These are phyloP conservation scores for Alexandromys fortis DNA, from an alignment of 2,113 vertebrate genomes.

Conservation along the genomic window DNA sequence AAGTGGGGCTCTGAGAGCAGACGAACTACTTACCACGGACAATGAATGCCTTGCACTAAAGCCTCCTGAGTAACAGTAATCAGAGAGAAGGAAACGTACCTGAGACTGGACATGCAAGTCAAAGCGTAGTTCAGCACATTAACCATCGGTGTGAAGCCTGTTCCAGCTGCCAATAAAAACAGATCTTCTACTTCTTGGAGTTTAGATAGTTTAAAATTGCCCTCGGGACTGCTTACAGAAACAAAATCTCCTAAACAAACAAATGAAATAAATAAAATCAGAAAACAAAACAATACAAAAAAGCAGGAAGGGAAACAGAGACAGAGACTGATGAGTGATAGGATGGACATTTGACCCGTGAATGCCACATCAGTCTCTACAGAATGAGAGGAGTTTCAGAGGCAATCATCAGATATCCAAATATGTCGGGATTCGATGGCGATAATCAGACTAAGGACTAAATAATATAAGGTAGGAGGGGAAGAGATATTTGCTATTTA, in stretches of 20 bases:
- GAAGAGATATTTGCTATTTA: constrained; percentile 35
- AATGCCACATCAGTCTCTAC: neutral
- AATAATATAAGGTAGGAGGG: neutral
- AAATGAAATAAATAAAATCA: constrained; percentile 68
- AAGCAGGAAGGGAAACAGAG: neutral
- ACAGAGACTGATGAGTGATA: constrained; percentile 14
- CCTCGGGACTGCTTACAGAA: constrained; percentile 91
- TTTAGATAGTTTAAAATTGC: constrained; percentile 88
- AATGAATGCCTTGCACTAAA: constrained; percentile 34
- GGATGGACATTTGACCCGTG: neutral
- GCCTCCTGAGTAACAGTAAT: constrained; percentile 7
- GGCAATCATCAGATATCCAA: neutral
- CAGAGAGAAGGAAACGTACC: constrained; percentile 84
- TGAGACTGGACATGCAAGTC: constrained; percentile 84
- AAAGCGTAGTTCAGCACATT: constrained; percentile 89
- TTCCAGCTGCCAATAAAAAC: constrained; percentile 94
- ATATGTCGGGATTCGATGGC: neutral
- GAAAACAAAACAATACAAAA: neutral
- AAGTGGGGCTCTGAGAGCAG: neutral
- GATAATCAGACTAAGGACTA: neutral
- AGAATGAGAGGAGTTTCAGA: neutral
- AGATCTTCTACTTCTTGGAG: constrained; percentile 90
- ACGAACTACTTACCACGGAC: neutral
- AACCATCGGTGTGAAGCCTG: constrained; percentile 97
- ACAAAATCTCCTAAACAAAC: constrained; percentile 88